A percentile compares a stretch with the other conserved stretches of the same genome.
Evolutionary conservation across 1,140 invertebrate species (phyloP).

Genomic region (Neomicropteryx cornuta): DNA sequence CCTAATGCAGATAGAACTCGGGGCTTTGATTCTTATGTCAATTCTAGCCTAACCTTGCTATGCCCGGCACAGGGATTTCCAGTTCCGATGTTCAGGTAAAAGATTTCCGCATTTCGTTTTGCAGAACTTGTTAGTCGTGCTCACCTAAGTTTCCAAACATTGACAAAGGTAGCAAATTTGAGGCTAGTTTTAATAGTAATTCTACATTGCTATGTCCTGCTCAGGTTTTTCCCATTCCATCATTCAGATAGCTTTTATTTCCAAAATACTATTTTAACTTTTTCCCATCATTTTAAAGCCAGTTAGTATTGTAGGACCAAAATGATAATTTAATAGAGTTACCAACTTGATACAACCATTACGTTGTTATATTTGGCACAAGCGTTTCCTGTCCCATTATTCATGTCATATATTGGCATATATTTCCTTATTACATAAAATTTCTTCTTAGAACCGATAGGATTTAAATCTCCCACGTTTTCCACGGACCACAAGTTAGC

Average conservation of each 20-base stretch:
- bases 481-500: slow-evolving; percentile 42
- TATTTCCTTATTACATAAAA: slow-evolving; percentile 5
- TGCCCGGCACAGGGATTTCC: slow-evolving; percentile 57
- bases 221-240: slow-evolving; percentile 52
- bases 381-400: slow-evolving; percentile 50
- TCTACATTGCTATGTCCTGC: slow-evolving; percentile 48
- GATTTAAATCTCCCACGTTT: slow-evolving; percentile 50
- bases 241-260: slow-evolving; percentile 37
- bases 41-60: slow-evolving; percentile 41
- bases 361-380: slow-evolving; percentile 54
- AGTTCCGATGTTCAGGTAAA: slow-evolving; percentile 50
- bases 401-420: slow-evolving; percentile 40
- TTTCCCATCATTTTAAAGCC: slow-evolving; percentile 36
- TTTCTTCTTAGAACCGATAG: slow-evolving; percentile 49
- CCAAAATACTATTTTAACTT: slow-evolving; percentile 6
- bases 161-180: slow-evolving; percentile 39
- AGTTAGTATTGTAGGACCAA: slow-evolving; percentile 39
- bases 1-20: slow-evolving; percentile 52
- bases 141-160: slow-evolving; percentile 34
- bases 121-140: slow-evolving; percentile 45
- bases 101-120: slow-evolving; percentile 16
- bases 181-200: slow-evolving; percentile 23
- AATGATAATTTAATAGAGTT: slow-evolving; percentile 35
- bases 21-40: slow-evolving; percentile 37
- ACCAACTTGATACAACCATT: slow-evolving; percentile 30